Percentiles rank a stretch among this genome's conserved stretches.
Evolutionary conservation across 2,888 invertebrate species (phyloP).

Genomic region (Saturnia japonica): DNA sequence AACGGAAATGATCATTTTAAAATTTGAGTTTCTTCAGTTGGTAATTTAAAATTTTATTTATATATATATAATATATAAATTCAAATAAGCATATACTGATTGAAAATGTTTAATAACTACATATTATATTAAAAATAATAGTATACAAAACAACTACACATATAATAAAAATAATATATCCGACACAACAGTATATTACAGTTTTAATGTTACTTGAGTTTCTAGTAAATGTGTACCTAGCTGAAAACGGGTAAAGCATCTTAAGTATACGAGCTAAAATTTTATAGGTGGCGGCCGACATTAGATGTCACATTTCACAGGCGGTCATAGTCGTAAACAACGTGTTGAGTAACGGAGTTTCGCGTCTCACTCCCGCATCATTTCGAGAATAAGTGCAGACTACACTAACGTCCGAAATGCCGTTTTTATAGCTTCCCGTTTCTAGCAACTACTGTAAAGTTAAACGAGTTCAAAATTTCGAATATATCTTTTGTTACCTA

Average conservation of each 20-base stretch:
- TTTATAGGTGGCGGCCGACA: conserved; percentile 15
- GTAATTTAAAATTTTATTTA: no score
- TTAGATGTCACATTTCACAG: conserved; percentile 39
- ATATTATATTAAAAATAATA: background rate
- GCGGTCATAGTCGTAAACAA: conserved; percentile 41
- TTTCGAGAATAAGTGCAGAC: conserved; percentile 10
- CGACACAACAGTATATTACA: background rate
- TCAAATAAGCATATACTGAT: no score
- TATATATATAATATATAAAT: background rate
- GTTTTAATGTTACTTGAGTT: background rate
- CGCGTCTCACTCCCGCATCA: conserved; percentile 33
- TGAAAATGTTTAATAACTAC: background rate
- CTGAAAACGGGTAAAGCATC: background rate
- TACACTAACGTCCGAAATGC: conserved; percentile 17
- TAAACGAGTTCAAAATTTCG: background rate
- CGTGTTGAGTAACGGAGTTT: conserved; percentile 45
- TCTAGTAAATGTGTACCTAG: background rate
- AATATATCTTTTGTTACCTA: background rate
- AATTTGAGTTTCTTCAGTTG: no score
- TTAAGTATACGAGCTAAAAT: conserved; percentile 13
- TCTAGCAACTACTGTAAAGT: background rate
- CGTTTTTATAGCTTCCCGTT: conserved; percentile 19
- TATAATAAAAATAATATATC: background rate
- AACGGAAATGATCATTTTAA: no score
- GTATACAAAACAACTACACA: background rate